Percentiles rank a stretch among this genome's conserved stretches.
phyloP scores from a whole-genome alignment of 2,888 invertebrate genomes.

The Tiliacea aurago region DNA sequence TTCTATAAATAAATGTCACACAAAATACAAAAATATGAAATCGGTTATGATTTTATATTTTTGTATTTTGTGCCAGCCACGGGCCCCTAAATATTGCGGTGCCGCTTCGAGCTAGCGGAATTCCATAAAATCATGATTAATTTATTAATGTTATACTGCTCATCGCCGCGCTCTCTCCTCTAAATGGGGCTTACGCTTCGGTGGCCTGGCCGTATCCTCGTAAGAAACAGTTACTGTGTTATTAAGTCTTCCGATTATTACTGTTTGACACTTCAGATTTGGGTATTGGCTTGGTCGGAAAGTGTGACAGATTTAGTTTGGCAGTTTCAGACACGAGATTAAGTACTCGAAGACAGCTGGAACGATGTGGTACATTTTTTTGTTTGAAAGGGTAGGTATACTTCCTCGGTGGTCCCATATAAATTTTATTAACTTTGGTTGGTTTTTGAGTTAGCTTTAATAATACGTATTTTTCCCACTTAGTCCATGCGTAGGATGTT shows the following conservation, averaged over 20 bases:
- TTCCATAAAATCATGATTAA: constrained; percentile 90
- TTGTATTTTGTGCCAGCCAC: no score
- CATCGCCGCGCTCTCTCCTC: constrained; percentile 84
- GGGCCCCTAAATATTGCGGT: constrained; percentile 75
- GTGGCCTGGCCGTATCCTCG: constrained; percentile 79
- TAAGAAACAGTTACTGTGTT: constrained; percentile 56
- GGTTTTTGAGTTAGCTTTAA: no score
- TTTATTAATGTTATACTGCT: constrained; percentile 89
- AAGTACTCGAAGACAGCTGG: no score
- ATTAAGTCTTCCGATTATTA: constrained; percentile 32
- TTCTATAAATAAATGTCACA: constrained; percentile 22
- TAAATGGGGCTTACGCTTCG: constrained; percentile 86
- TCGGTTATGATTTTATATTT: no score
- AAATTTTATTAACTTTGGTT: no score
- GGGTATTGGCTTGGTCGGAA: background rate
- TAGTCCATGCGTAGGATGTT: no score
- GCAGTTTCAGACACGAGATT: background rate
- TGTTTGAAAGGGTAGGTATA: no score
- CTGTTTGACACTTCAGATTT: constrained; percentile 7
- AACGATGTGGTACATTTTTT: no score
- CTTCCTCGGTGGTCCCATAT: no score
- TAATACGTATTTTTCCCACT: no score
- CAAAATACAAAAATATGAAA: background rate
- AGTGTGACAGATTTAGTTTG: background rate
- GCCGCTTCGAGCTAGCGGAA: constrained; percentile 80